Conservation (phyloP, 2,888 invertebrate species). For the Chesias legatella region DNA sequence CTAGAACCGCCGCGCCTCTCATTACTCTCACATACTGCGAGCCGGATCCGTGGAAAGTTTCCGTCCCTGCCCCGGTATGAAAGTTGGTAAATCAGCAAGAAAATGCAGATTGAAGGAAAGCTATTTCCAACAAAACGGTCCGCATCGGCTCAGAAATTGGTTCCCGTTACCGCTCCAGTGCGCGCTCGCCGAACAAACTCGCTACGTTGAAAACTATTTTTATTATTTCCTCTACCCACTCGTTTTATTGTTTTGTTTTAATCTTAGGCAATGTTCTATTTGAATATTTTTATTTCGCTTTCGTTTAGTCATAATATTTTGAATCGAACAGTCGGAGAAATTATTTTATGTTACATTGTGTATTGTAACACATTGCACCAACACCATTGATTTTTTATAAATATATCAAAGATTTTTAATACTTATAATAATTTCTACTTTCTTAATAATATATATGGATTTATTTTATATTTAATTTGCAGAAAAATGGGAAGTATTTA, state of each 20-base stretch:
- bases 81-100: conserved; percentile 81
- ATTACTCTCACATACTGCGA: background rate
- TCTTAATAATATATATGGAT: no score
- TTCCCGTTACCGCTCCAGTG: conserved; percentile 71
- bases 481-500: no score
- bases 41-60: conserved; percentile 47
- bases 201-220: conserved; percentile 72
- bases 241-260: conserved; percentile 64
- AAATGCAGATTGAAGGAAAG: conserved; percentile 80
- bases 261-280: conserved; percentile 47
- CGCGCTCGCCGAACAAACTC: conserved; percentile 71
- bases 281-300: conserved; percentile 1
- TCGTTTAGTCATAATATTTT: conserved; percentile 1
- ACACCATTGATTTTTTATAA: no score
- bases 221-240: conserved; percentile 65
- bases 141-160: conserved; percentile 78
- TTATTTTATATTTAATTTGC: no score
- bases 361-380: no score
- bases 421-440: no score
- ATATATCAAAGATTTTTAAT: no score
- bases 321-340: no score
- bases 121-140: conserved; percentile 79
- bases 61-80: conserved; percentile 56
- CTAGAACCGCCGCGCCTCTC: no score
- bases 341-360: no score